A percentile compares a stretch with the other conserved stretches of the same genome.
Evolutionary conservation across 2,113 vertebrate species (phyloP).

Genomic region (Lophius piscatorius): DNA sequence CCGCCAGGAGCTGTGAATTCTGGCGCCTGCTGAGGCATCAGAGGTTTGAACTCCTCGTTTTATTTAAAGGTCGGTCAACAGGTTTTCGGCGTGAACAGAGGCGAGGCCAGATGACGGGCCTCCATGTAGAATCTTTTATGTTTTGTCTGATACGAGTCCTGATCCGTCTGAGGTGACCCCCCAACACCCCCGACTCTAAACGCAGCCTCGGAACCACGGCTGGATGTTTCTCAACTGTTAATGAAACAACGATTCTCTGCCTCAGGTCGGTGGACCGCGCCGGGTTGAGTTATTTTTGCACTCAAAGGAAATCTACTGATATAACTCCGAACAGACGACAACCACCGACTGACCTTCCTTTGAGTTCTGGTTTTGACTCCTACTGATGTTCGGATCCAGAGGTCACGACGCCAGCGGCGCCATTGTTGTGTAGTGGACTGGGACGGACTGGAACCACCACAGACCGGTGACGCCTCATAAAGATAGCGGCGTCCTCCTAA

Average conservation of each 20-base stretch:
- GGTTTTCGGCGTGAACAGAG: slow-evolving; percentile 12
- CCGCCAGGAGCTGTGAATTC: slow-evolving; percentile 36
- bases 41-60: slow-evolving; percentile 6
- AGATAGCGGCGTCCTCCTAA: not conserved
- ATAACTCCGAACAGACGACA: slow-evolving; percentile 55
- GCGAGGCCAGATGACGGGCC: not conserved
- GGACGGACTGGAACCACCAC: slow-evolving; percentile 77
- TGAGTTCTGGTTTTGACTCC: slow-evolving; percentile 67
- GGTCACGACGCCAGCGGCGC: slow-evolving; percentile 39
- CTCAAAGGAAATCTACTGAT: slow-evolving; percentile 81
- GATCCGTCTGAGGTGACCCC: slow-evolving; percentile 12
- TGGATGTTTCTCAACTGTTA: slow-evolving; percentile 33
- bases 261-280: slow-evolving; percentile 68
- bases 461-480: slow-evolving; percentile 65
- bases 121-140: not conserved
- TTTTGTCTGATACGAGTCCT: not conserved
- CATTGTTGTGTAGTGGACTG: slow-evolving; percentile 60
- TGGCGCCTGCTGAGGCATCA: slow-evolving; percentile 23
- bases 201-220: slow-evolving; percentile 33
- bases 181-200: slow-evolving; percentile 21
- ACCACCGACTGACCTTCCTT: slow-evolving; percentile 68
- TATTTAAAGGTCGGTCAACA: slow-evolving; percentile 1
- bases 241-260: slow-evolving; percentile 51
- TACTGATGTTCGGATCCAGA: slow-evolving; percentile 65
- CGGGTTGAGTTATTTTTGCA: slow-evolving; percentile 64